A percentile compares a stretch with the other conserved stretches of the same genome.
phyloP scores from a whole-genome alignment of 2,113 vertebrate genomes.

The Plotosus lineatus region DNA sequence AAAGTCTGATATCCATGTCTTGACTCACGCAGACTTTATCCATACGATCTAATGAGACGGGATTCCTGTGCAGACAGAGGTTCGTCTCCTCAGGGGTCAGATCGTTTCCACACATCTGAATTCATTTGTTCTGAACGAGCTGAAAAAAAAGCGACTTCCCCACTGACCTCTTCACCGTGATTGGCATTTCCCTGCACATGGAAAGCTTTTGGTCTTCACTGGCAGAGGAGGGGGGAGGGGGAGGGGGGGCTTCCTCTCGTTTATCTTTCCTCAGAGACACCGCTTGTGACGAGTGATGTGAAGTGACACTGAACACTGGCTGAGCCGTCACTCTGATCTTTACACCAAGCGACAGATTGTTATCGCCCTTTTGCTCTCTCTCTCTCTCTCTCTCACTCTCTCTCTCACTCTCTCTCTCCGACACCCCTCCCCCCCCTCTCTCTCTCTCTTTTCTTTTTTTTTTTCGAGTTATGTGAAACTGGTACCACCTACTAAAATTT shows the following conservation, averaged over 20 bases:
- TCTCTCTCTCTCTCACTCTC: slow-evolving; percentile 50
- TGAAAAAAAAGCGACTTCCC: background rate
- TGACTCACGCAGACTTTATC: background rate
- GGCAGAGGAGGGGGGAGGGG: slow-evolving; percentile 52
- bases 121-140: background rate
- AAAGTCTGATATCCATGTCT: background rate
- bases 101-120: background rate
- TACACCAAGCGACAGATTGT: slow-evolving; percentile 61
- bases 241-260: slow-evolving; percentile 5
- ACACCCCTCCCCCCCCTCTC: background rate
- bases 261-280: slow-evolving; percentile 18
- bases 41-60: background rate
- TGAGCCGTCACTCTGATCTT: slow-evolving; percentile 63
- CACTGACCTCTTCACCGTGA: slow-evolving; percentile 60
- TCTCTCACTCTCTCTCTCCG: background rate
- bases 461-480: background rate
- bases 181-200: slow-evolving; percentile 64
- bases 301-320: slow-evolving; percentile 59
- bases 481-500: background rate
- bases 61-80: background rate
- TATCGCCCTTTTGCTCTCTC: slow-evolving; percentile 61
- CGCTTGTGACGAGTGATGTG: slow-evolving; percentile 57
- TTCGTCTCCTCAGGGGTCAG: background rate
- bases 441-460: background rate
- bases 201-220: slow-evolving; percentile 64